Evolutionary conservation across 2,113 vertebrate genomes (phyloP).

Genomic region (Trematocara variabile): DNA sequence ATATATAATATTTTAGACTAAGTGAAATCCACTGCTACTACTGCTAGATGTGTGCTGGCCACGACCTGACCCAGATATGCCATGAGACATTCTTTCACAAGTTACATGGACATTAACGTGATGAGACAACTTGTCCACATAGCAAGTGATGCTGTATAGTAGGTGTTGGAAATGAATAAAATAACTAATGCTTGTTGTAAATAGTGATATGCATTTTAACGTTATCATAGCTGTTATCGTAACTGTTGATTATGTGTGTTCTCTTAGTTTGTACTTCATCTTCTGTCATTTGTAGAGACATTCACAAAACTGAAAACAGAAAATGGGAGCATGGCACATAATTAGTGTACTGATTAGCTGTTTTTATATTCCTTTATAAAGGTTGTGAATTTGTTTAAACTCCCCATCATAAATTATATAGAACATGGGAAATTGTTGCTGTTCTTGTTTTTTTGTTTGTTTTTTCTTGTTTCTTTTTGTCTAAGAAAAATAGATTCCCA

Average conservation of each 20-base stretch:
- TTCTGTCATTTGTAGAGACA: neutral
- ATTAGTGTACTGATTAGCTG: neutral
- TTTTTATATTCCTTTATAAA: neutral
- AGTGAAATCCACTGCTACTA: neutral
- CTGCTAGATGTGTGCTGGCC: neutral
- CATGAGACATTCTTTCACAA: slow-evolving; percentile 36
- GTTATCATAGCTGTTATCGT: neutral
- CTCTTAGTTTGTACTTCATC: neutral
- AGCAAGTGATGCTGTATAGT: neutral
- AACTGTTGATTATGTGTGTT: neutral
- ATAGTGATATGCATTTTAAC: neutral
- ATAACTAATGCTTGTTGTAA: neutral
- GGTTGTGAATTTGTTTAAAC: neutral
- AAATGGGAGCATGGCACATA: neutral
- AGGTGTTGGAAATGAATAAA: neutral
- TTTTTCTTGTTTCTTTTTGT: neutral
- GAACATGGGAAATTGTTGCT: neutral
- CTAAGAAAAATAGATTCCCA: neutral
- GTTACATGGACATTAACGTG: slow-evolving; percentile 20
- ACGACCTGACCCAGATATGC: slow-evolving; percentile 50
- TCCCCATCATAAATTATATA: neutral
- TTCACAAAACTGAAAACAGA: neutral
- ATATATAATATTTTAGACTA: neutral
- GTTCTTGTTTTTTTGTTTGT: neutral
- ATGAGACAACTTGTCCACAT: slow-evolving; percentile 1